A percentile compares a stretch with the other conserved stretches of the same genome.
Conservation (phyloP, 2,888 invertebrate species). For the Apotomis turbidana region DNA sequence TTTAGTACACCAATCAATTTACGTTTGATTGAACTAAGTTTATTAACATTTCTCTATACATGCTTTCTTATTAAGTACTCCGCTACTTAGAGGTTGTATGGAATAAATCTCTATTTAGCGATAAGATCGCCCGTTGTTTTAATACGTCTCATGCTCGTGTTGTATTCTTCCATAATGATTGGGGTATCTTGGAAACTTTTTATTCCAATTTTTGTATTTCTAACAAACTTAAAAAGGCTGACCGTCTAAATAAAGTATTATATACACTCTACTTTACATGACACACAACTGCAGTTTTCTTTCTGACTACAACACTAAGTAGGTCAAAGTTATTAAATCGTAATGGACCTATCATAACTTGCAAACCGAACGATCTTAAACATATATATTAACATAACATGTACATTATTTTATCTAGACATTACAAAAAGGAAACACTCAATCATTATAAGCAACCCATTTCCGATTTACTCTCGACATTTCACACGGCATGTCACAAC, state of each 20-base stretch:
- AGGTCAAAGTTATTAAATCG: conserved; percentile 11
- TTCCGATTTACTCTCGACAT: conserved; percentile 56
- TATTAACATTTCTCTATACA: background rate
- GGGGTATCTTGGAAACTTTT: too few species aligned
- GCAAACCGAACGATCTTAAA: background rate
- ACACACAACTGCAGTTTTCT: background rate
- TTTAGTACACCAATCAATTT: background rate
- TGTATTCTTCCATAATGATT: too few species aligned
- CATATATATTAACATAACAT: too few species aligned
- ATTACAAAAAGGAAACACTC: conserved; percentile 36
- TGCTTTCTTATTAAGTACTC: too few species aligned
- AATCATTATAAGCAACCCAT: conserved; percentile 46
- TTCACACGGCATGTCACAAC: conserved; percentile 94
- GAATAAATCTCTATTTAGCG: too few species aligned
- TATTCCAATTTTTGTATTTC: background rate
- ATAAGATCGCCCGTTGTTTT: too few species aligned
- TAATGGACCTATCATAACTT: conserved; percentile 1
- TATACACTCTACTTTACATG: too few species aligned
- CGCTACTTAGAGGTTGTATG: too few species aligned
- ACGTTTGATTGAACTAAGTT: background rate
- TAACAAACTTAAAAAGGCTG: background rate
- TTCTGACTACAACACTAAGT: conserved; percentile 8
- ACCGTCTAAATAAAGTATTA: background rate
- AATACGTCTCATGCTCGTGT: too few species aligned
- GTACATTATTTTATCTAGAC: conserved; percentile 30